Evolutionary conservation across 2,888 invertebrate genomes (phyloP), one percentile per base, ranked within the genome.

Genomic region (Ptilodon capucinus): DNA sequence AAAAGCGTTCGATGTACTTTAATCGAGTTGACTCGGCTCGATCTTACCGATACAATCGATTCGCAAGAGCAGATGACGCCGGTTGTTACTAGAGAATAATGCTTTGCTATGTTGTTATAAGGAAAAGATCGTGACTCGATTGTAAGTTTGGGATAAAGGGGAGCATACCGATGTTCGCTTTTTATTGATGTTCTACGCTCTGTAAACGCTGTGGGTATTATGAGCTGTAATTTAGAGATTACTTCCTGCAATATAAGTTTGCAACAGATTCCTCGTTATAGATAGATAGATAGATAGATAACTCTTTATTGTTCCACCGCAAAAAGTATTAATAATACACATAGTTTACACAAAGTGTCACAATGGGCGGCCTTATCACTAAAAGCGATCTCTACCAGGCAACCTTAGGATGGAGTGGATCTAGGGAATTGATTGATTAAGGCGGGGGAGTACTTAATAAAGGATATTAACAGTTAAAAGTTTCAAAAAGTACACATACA

Each of bases 1-100:
- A 78, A 71, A 69, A 70, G 71, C 75, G 73, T 77, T 79, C 69
- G 70, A 73, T 74, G 68, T 67, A 74, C 73, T 72, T 64, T 66
- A 69, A 77, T 71, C 68, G 72, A 71, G 64, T 64, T 63, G 57
- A 66, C 50, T 65, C 55, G 57, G 54, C 48, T 54, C 55, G 57
- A 65, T 65, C 57, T 60, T 60, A 65, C 67, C 66, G 72, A 77
- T 71, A 69, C 66, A 69, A 78, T 76, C 75, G 77, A 78, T 78
- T 77, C 64, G 75, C 75, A 67, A 51, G 49, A 50, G 49, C 67
- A 74, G 72, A 71, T 63, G 66, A 68, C 64, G 57, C 55, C 60
- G 53, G 60, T 49, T 53, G 63, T 55, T 61, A 67, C 56, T 51
- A 55, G 53, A 51, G 60, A 64, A 73, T 65, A 68, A 68, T 64